A percentile compares a stretch with the other conserved stretches of the same genome.
These are phyloP conservation scores for Rhinopomastus cyanomelas DNA, from an alignment of 2,113 vertebrate genomes.

Conservation along the genomic window DNA sequence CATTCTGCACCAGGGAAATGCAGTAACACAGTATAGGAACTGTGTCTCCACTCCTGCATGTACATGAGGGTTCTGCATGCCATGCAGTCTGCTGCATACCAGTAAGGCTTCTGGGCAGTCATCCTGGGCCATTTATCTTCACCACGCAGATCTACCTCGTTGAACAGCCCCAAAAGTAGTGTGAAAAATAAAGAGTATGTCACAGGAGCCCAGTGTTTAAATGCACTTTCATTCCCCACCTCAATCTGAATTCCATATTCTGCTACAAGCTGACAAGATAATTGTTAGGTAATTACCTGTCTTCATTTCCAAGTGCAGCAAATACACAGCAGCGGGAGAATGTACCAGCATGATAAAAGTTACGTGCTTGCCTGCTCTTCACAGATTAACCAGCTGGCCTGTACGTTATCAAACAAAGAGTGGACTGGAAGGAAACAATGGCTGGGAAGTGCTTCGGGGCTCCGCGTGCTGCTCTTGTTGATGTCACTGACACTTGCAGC, in stretches of 20 bases:
- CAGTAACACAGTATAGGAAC: not conserved
- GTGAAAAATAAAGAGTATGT: not conserved
- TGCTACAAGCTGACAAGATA: constrained; percentile 62
- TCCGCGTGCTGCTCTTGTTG: not conserved
- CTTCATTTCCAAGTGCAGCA: constrained; percentile 53
- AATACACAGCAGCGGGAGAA: constrained; percentile 28
- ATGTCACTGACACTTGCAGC: not conserved
- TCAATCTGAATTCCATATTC: not conserved
- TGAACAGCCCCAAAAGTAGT: not conserved
- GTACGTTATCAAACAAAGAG: not conserved
- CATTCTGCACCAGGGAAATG: not conserved
- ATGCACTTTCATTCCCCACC: not conserved
- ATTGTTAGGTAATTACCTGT: constrained; percentile 63
- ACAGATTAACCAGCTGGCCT: not conserved
- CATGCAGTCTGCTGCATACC: not conserved
- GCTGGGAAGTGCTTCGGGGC: not conserved
- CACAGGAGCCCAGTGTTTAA: not conserved
- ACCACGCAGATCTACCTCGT: not conserved
- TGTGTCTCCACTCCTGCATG: no score
- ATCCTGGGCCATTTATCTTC: not conserved
- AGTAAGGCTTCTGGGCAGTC: not conserved
- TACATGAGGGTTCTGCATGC: fast-evolving
- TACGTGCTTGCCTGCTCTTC: not conserved
- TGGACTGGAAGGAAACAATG: not conserved
- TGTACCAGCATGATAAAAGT: constrained; percentile 45